Evolutionary conservation across 2,888 invertebrate genomes (phyloP), one percentile per base, ranked within the genome.

Genomic region (Drosophila putrida): DNA sequence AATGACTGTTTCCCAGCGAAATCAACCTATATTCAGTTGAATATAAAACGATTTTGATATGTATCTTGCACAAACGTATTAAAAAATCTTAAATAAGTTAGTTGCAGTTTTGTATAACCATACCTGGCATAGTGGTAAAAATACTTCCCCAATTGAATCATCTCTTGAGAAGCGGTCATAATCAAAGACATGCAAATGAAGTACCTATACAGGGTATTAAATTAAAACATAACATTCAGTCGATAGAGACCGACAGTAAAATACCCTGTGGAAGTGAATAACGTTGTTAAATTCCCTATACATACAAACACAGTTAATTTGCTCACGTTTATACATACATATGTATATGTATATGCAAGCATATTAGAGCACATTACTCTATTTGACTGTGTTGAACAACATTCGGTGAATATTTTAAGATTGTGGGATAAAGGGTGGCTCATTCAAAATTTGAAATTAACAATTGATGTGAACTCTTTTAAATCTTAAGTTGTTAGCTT

Each of bases 141-240:
- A 98, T 77, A 98, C 97, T 93, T 98, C 98, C 4, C 98, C 98
- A 89, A 98, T 98, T 50, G 98, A 97, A 92, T 98, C 98, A 91
- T 98, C 98, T 87, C 98, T 94, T 50, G 98, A 98, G 93, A 98
- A 98, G 86, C 98, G 95, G 93, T 98, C 98, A 93, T 98, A 98
- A 93, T 98, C 98, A 92, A 98, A 98, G 57, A 98, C 98, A 93
- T 98, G 98, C 54, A 98, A 95, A 92, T 98, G 98, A 33, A 98
- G 94, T 33, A 98, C 95, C 95, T 95, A 13, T 11, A 28, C 20
- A 20, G 3, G 41, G n/a, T 39, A 11, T 46, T 6, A 6, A 1
- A 13, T 1, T 4, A 47, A 31, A n/a, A 27, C 31, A 31, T 4
- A 31, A 31, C 25, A 9, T n/a, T n/a, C n/a, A 0, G n/a, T 44